Evolutionary conservation across 2,113 vertebrate species (phyloP).

Genomic region (Himantopus leucocephalus): DNA sequence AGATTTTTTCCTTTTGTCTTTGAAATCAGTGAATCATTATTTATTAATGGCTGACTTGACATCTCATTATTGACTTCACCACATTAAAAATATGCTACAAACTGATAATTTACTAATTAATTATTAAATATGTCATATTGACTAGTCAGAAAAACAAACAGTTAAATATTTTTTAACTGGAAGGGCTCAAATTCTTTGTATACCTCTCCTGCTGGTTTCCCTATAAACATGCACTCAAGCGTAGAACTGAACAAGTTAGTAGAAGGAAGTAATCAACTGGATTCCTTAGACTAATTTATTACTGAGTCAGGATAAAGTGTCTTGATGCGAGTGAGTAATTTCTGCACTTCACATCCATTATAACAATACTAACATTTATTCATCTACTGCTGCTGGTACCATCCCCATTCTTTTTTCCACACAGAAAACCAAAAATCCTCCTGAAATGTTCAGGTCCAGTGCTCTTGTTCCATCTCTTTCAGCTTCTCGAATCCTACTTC

Average conservation of each 20-base stretch:
- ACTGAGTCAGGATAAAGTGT: not conserved
- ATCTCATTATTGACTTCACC: not conserved
- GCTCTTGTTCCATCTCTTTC: not conserved
- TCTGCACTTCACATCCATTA: not conserved
- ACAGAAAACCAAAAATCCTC: not conserved
- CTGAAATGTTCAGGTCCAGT: not conserved
- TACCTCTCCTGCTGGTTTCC: not conserved
- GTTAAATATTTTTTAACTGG: not conserved
- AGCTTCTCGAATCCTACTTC: not conserved
- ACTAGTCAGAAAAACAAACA: not conserved
- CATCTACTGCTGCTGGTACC: not conserved
- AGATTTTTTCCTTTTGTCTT: not conserved
- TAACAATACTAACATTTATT: not conserved
- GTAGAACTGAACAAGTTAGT: not conserved
- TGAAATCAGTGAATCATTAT: not conserved
- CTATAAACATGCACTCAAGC: not conserved
- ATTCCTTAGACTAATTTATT: not conserved
- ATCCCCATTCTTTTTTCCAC: not conserved
- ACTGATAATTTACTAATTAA: not conserved
- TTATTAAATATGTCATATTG: not conserved
- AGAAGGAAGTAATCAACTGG: not conserved
- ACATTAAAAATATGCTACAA: not conserved
- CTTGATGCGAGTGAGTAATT: not conserved
- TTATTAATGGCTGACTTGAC: not conserved
- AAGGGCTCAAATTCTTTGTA: not conserved